Evolutionary conservation across 2,797 vertebrate species (phyloP).

Genomic region (Melanotaenia maccullochi): DNA sequence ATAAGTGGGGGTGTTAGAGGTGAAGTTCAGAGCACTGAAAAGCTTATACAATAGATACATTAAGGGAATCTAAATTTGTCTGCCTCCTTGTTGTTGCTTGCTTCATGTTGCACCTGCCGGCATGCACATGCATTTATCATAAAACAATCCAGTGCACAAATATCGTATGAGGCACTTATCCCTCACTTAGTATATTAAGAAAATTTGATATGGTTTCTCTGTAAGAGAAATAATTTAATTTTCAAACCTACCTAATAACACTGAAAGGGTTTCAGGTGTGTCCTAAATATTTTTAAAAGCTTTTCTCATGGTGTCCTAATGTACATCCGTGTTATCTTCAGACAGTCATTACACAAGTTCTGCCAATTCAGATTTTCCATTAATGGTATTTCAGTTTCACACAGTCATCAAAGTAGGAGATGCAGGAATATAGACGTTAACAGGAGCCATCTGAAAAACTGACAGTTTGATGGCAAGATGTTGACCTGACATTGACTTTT

Average conservation of each 20-base stretch:
- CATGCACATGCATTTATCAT: conserved; percentile 34
- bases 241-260: conserved; percentile 6
- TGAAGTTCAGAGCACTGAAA: conserved; percentile 34
- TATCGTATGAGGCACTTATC: conserved; percentile 44
- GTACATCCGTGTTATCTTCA: background rate
- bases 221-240: conserved; percentile 6
- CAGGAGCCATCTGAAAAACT: conserved; percentile 32
- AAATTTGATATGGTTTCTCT: conserved; percentile 30
- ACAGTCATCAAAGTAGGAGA: background rate
- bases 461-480: conserved; percentile 14
- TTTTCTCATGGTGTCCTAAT: background rate
- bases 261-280: background rate
- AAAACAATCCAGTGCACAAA: conserved; percentile 47
- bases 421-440: conserved; percentile 9
- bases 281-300: conserved; percentile 1
- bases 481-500: conserved; percentile 1
- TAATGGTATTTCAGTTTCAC: background rate
- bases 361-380: background rate
- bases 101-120: conserved; percentile 41
- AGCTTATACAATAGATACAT: conserved; percentile 33
- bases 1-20: conserved; percentile 26
- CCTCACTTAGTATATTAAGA: conserved; percentile 34
- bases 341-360: too few relatives aligned
- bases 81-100: conserved; percentile 32
- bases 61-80: conserved; percentile 56